Percentiles rank a stretch among this genome's conserved stretches.
These are phyloP conservation scores for Aplocera efformata DNA, from an alignment of 2,888 invertebrate species.

Conservation along the genomic window DNA sequence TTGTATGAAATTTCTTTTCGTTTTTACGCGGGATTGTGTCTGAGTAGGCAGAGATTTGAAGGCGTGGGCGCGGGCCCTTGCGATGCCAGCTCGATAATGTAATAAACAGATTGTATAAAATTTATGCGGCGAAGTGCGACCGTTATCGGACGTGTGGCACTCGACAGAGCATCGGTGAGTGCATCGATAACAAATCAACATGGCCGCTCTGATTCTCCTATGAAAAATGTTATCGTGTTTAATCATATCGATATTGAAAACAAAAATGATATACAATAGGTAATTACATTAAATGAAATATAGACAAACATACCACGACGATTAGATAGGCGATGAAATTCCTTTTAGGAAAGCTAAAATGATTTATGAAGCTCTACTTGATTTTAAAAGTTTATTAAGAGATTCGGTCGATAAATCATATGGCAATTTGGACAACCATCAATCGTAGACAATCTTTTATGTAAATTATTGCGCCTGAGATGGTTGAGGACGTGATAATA, in stretches of 20 bases:
- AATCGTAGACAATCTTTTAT: constrained; percentile 31
- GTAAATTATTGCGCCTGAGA: constrained; percentile 29
- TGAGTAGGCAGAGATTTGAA: constrained; percentile 54
- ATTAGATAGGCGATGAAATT: constrained; percentile 22
- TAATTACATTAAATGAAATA: constrained; percentile 21
- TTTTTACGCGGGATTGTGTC: constrained; percentile 50
- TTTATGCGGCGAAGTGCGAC: constrained; percentile 51
- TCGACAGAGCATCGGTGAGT: constrained; percentile 44
- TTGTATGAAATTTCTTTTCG: constrained; percentile 58
- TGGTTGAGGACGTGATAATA: constrained; percentile 31
- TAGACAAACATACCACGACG: constrained; percentile 5
- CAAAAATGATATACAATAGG: constrained; percentile 13
- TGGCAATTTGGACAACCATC: constrained; percentile 33
- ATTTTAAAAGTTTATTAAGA: constrained; percentile 43
- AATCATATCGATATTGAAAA: constrained; percentile 8
- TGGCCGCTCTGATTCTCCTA: constrained; percentile 10
- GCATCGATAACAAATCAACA: constrained; percentile 54
- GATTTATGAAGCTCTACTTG: constrained; percentile 39
- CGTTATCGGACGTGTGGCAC: constrained; percentile 61
- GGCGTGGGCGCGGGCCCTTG: constrained; percentile 47
- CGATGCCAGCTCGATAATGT: constrained; percentile 48
- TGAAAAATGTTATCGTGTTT: constrained; percentile 2
- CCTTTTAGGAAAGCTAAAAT: constrained; percentile 36
- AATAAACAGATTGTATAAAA: constrained; percentile 56
- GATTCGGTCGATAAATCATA: constrained; percentile 52